Evolutionary conservation across 2,113 vertebrate species (phyloP), one percentile per base, ranked within the genome.

Genomic region (Pollimyrus isidori): DNA sequence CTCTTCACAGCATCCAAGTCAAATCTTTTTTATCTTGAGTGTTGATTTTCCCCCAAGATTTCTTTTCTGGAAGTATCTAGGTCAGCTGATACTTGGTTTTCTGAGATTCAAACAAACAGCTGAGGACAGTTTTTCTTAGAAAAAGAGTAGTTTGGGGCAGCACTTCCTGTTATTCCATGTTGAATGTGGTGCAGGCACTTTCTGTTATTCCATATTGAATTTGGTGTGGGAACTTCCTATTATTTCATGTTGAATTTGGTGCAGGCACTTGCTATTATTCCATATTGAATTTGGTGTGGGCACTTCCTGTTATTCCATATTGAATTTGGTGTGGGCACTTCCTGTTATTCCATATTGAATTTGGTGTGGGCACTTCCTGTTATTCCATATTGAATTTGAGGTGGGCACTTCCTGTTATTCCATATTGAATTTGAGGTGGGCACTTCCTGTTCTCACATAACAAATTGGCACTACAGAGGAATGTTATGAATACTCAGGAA

Each of bases 91-190:
- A 88, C 42, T 45, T 42, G 46, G 46, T 73, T 88, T 88, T 35
- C 65, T 73, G 58, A 45, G 65, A 88, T 73, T 88, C 62, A 26
- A 23, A 76, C 87, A 88, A 76, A 88, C 52, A 87, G n/a, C 23
- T 9, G 39, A 73, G 45, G 53, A 46, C 23, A 56, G 39, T 88
- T 88, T 76, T 69, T 88, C 46, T 88, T 76, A 73, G 87, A 69
- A 35, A 83, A 48, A 65, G 39, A 49, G 42, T 62, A 45, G 11
- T 45, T n/a, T 35, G 56, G 35, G 39, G 30, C 50, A 45, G 30
- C 21, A 23, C 42, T 69, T 46, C 21, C 80, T 83, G 6, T 65
- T 62, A 62, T 88, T 88, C 39, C 17, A 62, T 88, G 46, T 10
- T 58, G 53, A 23, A 65, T 88, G 23, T 53, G 23, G 35, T 2